Evolutionary conservation across 1,140 invertebrate species (phyloP).

Genomic region (Anastatus disparis): DNA sequence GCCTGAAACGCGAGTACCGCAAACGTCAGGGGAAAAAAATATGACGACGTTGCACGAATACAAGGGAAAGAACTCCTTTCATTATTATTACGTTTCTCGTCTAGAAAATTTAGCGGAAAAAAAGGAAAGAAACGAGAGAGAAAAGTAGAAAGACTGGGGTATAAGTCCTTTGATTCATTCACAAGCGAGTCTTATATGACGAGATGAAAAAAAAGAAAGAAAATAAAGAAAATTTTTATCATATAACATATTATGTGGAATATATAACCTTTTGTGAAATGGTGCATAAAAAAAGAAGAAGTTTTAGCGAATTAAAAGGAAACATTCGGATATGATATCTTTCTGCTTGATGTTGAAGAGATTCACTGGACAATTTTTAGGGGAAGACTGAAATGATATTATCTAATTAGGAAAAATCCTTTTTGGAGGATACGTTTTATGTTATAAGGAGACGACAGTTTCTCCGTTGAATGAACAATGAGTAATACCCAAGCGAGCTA

Average conservation of each 20-base stretch:
- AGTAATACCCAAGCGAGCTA: too few species aligned
- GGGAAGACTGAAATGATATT: too few species aligned
- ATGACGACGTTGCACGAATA: constrained; percentile 36
- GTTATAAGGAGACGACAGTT: too few species aligned
- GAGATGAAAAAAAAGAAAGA: not conserved
- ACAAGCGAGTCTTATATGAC: too few species aligned
- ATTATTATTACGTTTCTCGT: constrained; percentile 27
- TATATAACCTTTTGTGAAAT: constrained; percentile 13
- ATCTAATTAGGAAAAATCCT: too few species aligned
- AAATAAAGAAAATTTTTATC: too few species aligned
- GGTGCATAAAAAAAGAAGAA: not conserved
- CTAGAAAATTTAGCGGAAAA: not conserved
- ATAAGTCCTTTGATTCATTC: constrained; percentile 34
- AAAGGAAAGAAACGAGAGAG: not conserved
- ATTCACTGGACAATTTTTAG: too few species aligned
- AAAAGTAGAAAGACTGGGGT: not conserved
- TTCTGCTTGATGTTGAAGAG: too few species aligned
- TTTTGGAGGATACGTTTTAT: too few species aligned
- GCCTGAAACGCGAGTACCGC: not conserved
- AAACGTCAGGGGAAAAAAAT: constrained; percentile 5
- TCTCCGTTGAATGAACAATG: too few species aligned
- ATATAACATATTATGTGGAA: constrained; percentile 5
- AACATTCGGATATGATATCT: too few species aligned
- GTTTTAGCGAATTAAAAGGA: constrained; percentile 30
- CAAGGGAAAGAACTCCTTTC: constrained; percentile 26